Evolutionary conservation across 2,797 vertebrate species (phyloP).

Genomic region (Falco rusticolus): DNA sequence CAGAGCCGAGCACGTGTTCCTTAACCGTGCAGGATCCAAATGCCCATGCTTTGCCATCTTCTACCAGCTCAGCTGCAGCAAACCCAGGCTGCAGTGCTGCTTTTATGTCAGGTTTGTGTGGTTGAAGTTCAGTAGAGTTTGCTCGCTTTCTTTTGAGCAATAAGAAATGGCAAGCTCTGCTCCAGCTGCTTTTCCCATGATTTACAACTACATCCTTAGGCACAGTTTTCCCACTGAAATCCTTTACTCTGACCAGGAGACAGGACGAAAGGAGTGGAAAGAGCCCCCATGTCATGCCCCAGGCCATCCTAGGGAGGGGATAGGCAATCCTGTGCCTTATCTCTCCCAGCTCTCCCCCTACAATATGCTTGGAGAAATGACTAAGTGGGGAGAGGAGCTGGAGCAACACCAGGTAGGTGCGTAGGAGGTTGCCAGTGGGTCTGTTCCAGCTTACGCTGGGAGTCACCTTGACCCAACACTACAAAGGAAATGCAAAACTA

Average conservation of each 20-base stretch:
- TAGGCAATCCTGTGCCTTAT: neutral
- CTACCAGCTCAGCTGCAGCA: neutral
- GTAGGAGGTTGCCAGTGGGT: constrained; percentile 54
- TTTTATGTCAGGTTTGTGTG: neutral
- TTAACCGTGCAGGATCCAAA: neutral
- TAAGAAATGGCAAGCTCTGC: neutral
- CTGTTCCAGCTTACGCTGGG: constrained; percentile 4
- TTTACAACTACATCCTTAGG: neutral
- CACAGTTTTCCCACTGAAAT: neutral
- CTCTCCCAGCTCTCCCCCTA: neutral
- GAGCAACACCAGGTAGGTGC: neutral
- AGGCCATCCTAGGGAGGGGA: neutral
- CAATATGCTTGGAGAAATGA: neutral
- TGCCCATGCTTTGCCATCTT: neutral
- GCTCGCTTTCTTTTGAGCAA: neutral
- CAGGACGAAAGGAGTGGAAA: neutral
- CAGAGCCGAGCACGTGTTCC: neutral
- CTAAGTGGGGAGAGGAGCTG: constrained; percentile 38
- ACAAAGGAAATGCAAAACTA: neutral
- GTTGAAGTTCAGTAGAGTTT: neutral
- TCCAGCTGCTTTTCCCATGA: neutral
- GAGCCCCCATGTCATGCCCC: neutral
- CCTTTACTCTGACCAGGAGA: neutral
- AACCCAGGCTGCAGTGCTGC: neutral
- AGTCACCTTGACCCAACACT: constrained; percentile 41